phyloP scores from a whole-genome alignment of 2,113 vertebrate genomes.

The Anhinga anhinga region DNA sequence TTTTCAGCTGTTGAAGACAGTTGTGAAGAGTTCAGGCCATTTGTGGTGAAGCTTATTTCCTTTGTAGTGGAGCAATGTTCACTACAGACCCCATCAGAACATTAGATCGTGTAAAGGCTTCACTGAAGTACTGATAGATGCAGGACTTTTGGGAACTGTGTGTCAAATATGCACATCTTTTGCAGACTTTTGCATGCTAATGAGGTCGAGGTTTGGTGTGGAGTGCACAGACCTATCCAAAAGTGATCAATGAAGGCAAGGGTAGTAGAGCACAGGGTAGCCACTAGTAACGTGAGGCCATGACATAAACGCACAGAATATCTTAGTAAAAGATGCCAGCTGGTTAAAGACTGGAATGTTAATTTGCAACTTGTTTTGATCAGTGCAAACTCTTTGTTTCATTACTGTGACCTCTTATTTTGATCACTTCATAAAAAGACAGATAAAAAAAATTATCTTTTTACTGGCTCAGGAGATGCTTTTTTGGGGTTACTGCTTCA shows the following conservation, averaged over 20 bases:
- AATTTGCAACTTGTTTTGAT: background rate
- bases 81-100: background rate
- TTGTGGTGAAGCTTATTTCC: background rate
- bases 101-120: background rate
- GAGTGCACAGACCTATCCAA: background rate
- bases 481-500: background rate
- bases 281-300: background rate
- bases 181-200: background rate
- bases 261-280: too few relatives aligned
- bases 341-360: background rate
- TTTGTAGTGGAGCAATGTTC: rapidly evolving
- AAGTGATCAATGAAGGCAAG: background rate
- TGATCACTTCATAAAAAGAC: background rate
- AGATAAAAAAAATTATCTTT: background rate
- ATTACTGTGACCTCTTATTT: background rate
- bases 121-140: background rate
- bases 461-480: background rate
- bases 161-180: rapidly evolving
- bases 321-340: background rate
- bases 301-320: background rate
- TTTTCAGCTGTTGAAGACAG: background rate
- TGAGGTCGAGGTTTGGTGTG: background rate
- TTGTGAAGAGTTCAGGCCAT: background rate
- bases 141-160: background rate
- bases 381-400: background rate